Base-by-base conservation (phyloP, 2,888 invertebrate species). In the Pristionchus arcanus region DNA sequence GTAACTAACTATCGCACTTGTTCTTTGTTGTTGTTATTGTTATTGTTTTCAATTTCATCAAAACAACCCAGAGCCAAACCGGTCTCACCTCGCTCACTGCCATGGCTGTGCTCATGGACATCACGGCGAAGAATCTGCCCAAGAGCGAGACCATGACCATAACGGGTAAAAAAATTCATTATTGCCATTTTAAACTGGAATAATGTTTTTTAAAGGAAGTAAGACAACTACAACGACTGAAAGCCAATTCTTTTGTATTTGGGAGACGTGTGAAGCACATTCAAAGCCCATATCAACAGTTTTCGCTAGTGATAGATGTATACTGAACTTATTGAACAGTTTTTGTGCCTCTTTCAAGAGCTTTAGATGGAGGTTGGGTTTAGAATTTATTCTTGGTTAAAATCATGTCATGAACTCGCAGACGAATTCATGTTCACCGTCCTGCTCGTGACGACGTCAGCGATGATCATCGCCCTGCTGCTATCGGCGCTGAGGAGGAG, bases 91-190 rank as follows among this genome's bases (percentile, higher is more conserved):
- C 74, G 0, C 74, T 74, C 3, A 74, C 74, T 0, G 37, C 74
- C 37, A 74, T 74, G 74, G 74, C 74, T 19, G 37, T 74, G 5
- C 74, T 74, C 19, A 74, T 74, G 74, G 74, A 74, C 0, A 37
- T 37, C 74, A 37, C 37, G 21, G 37, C 74, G 37, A 74, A 74
- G 74, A 74, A 74, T 11, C 74, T 74, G 19, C 74, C 74, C 4
- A 74, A 74, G 74, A 74, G 74, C 74, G 74, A 74, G 74, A 74
- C 42, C 25, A 74, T 74, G 74, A 74, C 37, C 37, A 74, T 74
- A 19, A 42, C 74, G 74, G 74, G 74, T 37, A 37, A 9, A 11
- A n/a, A n/a, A n/a, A n/a, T n/a, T n/a, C n/a, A n/a, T n/a, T n/a
- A n/a, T n/a, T 66, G 11, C 2, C 2, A 11, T n/a, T 66, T 59